A percentile compares a stretch with the other conserved stretches of the same genome.
These are phyloP conservation scores for Heliconius aoede DNA, from an alignment of 2,888 invertebrate species.

Conservation along the genomic window DNA sequence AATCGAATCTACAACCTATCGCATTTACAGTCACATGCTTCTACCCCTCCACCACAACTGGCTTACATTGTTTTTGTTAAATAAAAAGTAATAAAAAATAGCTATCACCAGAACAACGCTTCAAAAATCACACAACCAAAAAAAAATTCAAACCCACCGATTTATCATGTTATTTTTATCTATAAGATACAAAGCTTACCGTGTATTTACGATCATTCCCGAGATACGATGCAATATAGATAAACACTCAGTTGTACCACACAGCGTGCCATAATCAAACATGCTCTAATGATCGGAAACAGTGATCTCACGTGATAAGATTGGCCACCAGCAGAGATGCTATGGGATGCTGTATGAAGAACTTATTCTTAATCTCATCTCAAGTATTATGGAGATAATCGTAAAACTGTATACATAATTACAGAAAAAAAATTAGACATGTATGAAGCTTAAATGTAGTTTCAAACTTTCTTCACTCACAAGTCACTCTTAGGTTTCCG, in stretches of 20 bases:
- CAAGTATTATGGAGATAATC: neutral
- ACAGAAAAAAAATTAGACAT: too few relatives aligned
- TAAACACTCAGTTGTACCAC: conserved; percentile 62
- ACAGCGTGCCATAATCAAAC: conserved; percentile 60
- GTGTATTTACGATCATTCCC: conserved; percentile 53
- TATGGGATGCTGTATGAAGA: neutral
- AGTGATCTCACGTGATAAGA: conserved; percentile 61
- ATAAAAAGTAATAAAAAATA: neutral
- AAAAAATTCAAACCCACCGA: conserved; percentile 15
- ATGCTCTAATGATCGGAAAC: conserved; percentile 69
- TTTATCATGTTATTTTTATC: conserved; percentile 32
- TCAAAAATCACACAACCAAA: neutral
- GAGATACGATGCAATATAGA: conserved; percentile 57
- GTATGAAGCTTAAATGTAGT: too few relatives aligned
- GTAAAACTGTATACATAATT: neutral
- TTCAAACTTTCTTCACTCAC: too few relatives aligned
- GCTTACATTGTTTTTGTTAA: neutral
- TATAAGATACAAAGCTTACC: conserved; percentile 40
- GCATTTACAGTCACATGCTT: too few relatives aligned
- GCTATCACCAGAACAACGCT: neutral
- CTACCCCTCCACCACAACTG: too few relatives aligned
- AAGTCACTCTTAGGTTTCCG: too few relatives aligned
- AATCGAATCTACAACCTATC: too few relatives aligned
- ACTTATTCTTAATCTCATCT: conserved; percentile 10
- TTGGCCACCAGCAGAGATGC: conserved; percentile 65